A percentile compares a stretch with the other conserved stretches of the same genome.
Conservation (phyloP, 2,888 invertebrate species). For the Dicranocentrus wangi region DNA sequence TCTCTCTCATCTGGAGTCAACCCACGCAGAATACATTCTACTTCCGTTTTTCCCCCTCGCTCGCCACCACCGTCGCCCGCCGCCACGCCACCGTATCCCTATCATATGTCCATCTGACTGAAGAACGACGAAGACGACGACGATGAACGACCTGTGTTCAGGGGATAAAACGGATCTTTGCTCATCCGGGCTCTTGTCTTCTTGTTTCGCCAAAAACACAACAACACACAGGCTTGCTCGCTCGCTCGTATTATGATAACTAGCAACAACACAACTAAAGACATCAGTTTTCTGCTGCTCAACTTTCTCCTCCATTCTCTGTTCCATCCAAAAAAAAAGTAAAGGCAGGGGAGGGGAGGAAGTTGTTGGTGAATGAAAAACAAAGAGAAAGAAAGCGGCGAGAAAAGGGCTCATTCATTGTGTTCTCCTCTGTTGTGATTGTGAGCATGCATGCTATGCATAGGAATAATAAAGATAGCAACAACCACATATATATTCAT, state of each 20-base stretch:
- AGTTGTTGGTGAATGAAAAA: too few species aligned
- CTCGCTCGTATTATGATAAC: neutral
- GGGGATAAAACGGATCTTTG: neutral
- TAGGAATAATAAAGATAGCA: constrained; percentile 5
- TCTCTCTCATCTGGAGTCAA: constrained; percentile 1
- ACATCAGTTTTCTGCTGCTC: neutral
- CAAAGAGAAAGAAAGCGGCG: too few species aligned
- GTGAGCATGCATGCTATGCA: neutral
- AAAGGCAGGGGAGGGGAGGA: too few species aligned
- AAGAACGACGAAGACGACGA: too few species aligned
- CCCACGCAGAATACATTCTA: constrained; percentile 10
- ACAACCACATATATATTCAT: constrained; percentile 32
- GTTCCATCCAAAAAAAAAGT: neutral
- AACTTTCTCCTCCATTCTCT: neutral
- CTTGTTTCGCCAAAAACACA: neutral
- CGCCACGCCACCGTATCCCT: too few species aligned
- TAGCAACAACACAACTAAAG: constrained; percentile 11
- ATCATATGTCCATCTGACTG: constrained; percentile 10
- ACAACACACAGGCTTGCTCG: neutral
- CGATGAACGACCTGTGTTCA: neutral
- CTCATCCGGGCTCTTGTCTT: too few species aligned
- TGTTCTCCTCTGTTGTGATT: neutral
- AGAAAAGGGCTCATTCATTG: too few species aligned
- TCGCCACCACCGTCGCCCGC: neutral
- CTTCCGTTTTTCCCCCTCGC: too few species aligned